phyloP scores from a whole-genome alignment of 1,140 invertebrate genomes.

The Microplitis demolitor region DNA sequence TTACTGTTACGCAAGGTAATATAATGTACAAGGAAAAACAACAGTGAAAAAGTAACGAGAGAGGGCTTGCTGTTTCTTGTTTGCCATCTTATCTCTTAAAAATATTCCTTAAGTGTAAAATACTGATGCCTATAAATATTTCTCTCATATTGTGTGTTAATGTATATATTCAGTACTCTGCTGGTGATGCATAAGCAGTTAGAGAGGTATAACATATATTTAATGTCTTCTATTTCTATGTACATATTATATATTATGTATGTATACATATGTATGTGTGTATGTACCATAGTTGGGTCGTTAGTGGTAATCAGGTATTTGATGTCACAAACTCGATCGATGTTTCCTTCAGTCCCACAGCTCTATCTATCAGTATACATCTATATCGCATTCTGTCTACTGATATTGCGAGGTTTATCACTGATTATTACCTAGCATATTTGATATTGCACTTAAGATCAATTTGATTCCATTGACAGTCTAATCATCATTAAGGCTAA shows the following conservation, averaged over 20 bases:
- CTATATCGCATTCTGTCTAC: not conserved
- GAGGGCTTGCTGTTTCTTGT: too few relatives aligned
- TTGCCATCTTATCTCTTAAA: too few relatives aligned
- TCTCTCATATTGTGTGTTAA: too few relatives aligned
- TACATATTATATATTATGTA: too few relatives aligned
- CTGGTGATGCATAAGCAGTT: too few relatives aligned
- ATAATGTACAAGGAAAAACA: not conserved
- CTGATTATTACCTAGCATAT: conserved; percentile 9
- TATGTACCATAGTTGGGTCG: conserved; percentile 20
- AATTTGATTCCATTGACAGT: not conserved
- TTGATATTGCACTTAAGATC: not conserved
- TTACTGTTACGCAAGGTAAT: not conserved
- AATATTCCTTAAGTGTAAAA: too few relatives aligned
- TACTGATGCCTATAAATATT: too few relatives aligned
- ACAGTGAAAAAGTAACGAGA: too few relatives aligned
- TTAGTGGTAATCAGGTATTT: conserved; percentile 26
- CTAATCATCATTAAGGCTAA: not conserved
- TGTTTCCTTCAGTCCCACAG: not conserved
- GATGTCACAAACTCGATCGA: conserved; percentile 8
- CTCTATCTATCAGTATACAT: too few relatives aligned
- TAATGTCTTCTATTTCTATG: too few relatives aligned
- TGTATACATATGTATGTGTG: not conserved
- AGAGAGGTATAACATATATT: too few relatives aligned
- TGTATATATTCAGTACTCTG: too few relatives aligned
- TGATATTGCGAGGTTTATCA: not conserved